A percentile compares a stretch with the other conserved stretches of the same genome.
Conservation (phyloP, 2,797 vertebrate species). For the Adelosebastes latens region DNA sequence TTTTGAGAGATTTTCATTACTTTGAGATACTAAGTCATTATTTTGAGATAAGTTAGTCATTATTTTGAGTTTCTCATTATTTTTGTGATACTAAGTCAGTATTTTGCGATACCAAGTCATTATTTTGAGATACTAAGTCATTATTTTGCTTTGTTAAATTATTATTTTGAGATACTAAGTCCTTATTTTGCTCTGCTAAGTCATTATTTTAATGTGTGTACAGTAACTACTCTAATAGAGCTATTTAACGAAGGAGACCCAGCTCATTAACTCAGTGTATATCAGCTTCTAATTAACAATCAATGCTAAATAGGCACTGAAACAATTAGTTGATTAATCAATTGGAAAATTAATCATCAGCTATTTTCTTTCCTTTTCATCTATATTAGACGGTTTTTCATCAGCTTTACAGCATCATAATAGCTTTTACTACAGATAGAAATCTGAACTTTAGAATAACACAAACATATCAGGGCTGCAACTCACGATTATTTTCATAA, state of each 20-base stretch:
- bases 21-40: too few relatives aligned
- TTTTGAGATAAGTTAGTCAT: too few relatives aligned
- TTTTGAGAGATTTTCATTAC: too few relatives aligned
- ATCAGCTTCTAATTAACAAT: conserved; percentile 15
- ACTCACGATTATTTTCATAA: too few relatives aligned
- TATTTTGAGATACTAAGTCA: too few relatives aligned
- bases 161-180: too few relatives aligned
- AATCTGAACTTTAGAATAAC: neutral
- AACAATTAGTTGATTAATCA: neutral
- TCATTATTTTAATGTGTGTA: neutral
- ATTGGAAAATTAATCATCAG: neutral
- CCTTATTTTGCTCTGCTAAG: too few relatives aligned
- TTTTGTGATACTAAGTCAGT: too few relatives aligned
- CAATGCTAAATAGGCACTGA: neutral
- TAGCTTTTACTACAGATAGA: neutral
- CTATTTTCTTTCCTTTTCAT: neutral
- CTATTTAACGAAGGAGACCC: neutral
- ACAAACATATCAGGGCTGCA: neutral
- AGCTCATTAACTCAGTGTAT: conserved; percentile 6
- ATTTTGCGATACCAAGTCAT: too few relatives aligned
- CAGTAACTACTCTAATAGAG: neutral
- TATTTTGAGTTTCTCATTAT: too few relatives aligned
- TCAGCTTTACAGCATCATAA: neutral
- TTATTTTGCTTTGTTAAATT: too few relatives aligned
- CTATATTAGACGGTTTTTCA: neutral